phyloP scores from a whole-genome alignment of 1,140 invertebrate genomes.

The Zaprionus gabonicus region DNA sequence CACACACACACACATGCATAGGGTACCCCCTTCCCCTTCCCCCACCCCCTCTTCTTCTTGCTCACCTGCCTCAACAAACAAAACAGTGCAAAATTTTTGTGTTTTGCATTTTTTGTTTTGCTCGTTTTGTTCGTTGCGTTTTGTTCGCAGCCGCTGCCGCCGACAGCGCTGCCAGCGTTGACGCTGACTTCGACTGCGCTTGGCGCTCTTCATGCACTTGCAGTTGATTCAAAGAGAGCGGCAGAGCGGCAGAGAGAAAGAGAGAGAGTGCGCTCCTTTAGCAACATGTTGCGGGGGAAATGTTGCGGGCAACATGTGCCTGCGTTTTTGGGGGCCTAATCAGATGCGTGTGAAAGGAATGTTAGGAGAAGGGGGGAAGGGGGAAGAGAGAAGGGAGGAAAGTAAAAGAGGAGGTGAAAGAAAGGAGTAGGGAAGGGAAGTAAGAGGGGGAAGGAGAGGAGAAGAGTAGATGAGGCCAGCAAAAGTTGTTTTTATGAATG shows the following conservation, averaged over 20 bases:
- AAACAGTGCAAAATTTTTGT: constrained; percentile 51
- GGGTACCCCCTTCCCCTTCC: background rate
- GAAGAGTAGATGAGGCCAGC: background rate
- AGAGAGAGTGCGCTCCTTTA: constrained; percentile 49
- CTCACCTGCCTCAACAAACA: constrained; percentile 21
- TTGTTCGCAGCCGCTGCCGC: constrained; percentile 28
- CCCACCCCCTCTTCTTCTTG: background rate
- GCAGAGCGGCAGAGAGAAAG: background rate
- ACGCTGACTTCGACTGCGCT: constrained; percentile 1
- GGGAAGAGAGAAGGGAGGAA: background rate
- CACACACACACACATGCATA: background rate
- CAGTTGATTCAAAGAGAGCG: constrained; percentile 13
- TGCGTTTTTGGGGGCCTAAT: constrained; percentile 31
- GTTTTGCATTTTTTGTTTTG: constrained; percentile 81
- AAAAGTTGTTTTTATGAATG: constrained; percentile 34
- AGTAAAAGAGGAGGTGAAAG: background rate
- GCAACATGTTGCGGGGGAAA: constrained; percentile 59
- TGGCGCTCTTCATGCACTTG: constrained; percentile 16
- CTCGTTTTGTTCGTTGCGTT: constrained; percentile 84
- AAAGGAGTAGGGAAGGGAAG: background rate
- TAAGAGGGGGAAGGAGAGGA: too few relatives aligned
- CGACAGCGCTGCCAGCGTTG: background rate
- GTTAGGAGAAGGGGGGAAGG: background rate
- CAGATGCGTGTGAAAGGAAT: constrained; percentile 32
- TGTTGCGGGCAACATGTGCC: constrained; percentile 44